Base-by-base conservation (phyloP, 1,140 invertebrate genomes). In the Trichoplusia ni region DNA sequence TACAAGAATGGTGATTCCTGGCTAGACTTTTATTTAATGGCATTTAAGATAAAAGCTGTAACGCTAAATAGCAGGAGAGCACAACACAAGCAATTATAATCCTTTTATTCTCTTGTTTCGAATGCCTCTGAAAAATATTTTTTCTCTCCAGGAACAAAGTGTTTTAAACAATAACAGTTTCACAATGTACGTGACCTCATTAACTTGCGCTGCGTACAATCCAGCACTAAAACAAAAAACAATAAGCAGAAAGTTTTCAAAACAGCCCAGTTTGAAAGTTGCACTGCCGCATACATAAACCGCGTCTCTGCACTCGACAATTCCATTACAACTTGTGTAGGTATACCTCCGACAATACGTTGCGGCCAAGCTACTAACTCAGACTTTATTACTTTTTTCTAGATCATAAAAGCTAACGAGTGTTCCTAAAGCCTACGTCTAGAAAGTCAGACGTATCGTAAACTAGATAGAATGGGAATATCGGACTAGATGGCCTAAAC, bases 271-370 rank as follows among this genome's bases (percentile, higher is more conserved):
- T 62, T 58, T 42, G 19, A 49, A 49, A 47, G 25, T 49, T 37
- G 29, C 29, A 49, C 19, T 21, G 44, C 16, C 2, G 23, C 61
- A 27, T 38, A 13, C 61, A 44, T 31, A 44, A 27, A 29, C 31
- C 47, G 35, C 4, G 27, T 35, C 14, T 14, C 21, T 60, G 27
- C 58, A 60, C 47, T 54, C 42, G 25, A 63, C 61, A 33, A 63
- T 53, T 54, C 61, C 38, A 63, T 63, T 63, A 63, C 49, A 54
- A 54, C 47, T 63, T 61, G 46, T 53, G 27, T 44, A n/a, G n/a
- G 49, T 44, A 18, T 21, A 7, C 4, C 35, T 46, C 40, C 40
- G 14, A 58, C 33, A 51, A 54, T 35, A 47, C 19, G 63, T 47
- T 23, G 53, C 31, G 31, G 60, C 7, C 1, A 7, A 63, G 42